phyloP scores from a whole-genome alignment of 2,888 invertebrate genomes.

The Pharmacophagus antenor region DNA sequence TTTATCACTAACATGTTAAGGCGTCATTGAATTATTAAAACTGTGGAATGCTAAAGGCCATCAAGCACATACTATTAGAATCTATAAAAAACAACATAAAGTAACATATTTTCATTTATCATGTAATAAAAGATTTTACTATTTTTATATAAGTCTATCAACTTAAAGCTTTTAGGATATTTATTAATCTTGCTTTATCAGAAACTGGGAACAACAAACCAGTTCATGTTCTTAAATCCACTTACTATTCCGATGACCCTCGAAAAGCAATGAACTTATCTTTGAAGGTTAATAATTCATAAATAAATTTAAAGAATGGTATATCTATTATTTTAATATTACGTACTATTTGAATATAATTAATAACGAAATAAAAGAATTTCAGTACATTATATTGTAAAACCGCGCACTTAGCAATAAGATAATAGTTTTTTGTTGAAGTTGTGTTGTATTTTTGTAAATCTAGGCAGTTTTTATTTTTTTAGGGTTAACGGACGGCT shows the following conservation, averaged over 20 bases:
- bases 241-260: background rate
- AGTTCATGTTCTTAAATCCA: background rate
- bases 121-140: constrained; percentile 3
- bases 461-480: too few relatives aligned
- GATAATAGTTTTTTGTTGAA: too few relatives aligned
- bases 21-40: constrained; percentile 7
- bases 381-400: too few relatives aligned
- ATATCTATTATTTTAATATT: too few relatives aligned
- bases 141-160: background rate
- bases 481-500: too few relatives aligned
- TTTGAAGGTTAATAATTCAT: background rate
- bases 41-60: constrained; percentile 14
- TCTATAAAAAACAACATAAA: constrained; percentile 15
- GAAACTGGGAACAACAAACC: background rate
- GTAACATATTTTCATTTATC: constrained; percentile 18
- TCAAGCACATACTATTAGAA: background rate
- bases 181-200: background rate
- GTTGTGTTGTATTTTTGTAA: too few relatives aligned
- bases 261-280: background rate
- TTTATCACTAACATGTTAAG: constrained; percentile 8
- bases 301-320: background rate
- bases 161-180: background rate
- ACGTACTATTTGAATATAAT: too few relatives aligned
- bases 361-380: too few relatives aligned
- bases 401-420: too few relatives aligned